phyloP scores from a whole-genome alignment of 2,797 vertebrate genomes.

The Geotrypetes seraphini region DNA sequence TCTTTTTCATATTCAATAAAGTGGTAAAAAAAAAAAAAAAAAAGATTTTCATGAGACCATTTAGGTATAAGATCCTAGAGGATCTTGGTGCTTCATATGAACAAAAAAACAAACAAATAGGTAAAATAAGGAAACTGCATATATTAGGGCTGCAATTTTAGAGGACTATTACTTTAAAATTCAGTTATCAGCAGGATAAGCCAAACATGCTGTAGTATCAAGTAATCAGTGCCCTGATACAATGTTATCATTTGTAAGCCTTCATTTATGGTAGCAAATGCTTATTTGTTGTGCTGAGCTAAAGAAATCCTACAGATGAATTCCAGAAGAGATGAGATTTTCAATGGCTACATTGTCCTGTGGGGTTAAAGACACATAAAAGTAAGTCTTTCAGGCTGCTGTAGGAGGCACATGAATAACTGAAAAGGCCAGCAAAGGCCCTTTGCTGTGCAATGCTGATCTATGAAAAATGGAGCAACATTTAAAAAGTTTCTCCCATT shows the following conservation, averaged over 20 bases:
- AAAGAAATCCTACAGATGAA: conserved; percentile 9
- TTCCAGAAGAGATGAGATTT: conserved; percentile 29
- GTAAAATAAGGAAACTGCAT: too few relatives aligned
- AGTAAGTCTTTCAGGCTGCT: conserved; percentile 18
- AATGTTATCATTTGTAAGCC: neutral
- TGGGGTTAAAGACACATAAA: conserved; percentile 33
- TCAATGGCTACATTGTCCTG: conserved; percentile 30
- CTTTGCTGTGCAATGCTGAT: conserved; percentile 12
- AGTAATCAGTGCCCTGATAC: too few relatives aligned
- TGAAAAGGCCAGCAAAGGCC: conserved; percentile 24
- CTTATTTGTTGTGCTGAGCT: conserved; percentile 14
- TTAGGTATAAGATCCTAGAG: too few relatives aligned
- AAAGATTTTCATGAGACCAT: too few relatives aligned
- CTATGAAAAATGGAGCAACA: conserved; percentile 10
- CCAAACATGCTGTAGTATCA: too few relatives aligned
- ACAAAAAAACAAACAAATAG: too few relatives aligned
- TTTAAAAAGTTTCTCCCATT: neutral
- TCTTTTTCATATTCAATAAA: too few relatives aligned
- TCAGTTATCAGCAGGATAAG: too few relatives aligned
- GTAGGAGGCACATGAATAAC: conserved; percentile 25
- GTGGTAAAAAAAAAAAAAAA: too few relatives aligned
- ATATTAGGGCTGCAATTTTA: too few relatives aligned
- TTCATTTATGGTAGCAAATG: neutral
- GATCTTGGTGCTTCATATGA: too few relatives aligned
- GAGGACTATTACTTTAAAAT: too few relatives aligned